Evolutionary conservation across 2,797 vertebrate species (phyloP).

Genomic region (Lacerta agilis): DNA sequence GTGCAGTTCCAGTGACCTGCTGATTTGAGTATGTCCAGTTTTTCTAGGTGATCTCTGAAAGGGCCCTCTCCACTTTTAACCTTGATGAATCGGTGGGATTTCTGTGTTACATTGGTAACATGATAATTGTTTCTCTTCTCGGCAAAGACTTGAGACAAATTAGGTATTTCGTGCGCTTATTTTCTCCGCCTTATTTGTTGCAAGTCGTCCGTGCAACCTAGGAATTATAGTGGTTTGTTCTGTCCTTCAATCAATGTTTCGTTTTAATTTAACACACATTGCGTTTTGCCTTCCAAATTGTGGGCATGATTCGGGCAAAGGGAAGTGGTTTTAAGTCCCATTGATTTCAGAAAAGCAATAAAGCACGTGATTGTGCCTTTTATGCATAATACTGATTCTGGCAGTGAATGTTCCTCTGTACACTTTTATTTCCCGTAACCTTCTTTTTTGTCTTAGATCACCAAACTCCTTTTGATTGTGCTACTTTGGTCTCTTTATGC

Average conservation of each 20-base stretch:
- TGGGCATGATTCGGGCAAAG: neutral
- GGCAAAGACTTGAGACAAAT: neutral
- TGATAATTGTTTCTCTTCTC: neutral
- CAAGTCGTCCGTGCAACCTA: neutral
- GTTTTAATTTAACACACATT: neutral
- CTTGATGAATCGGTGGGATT: neutral
- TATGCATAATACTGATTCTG: neutral
- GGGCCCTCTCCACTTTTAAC: neutral
- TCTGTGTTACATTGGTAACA: neutral
- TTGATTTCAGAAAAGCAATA: neutral
- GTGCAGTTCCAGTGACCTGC: neutral
- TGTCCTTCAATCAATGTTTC: neutral
- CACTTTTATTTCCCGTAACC: neutral
- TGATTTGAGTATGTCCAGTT: neutral
- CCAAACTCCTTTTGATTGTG: neutral
- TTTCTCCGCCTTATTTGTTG: neutral
- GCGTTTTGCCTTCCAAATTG: neutral
- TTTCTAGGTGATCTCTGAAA: neutral
- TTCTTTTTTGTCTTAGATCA: neutral
- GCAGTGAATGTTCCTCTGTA: neutral
- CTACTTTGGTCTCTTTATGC: neutral
- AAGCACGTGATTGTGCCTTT: neutral
- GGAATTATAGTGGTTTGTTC: neutral
- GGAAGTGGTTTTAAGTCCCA: neutral
- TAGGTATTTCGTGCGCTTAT: neutral